Percentiles rank a stretch among this genome's conserved stretches.
These are phyloP conservation scores for Rhadina sibilatrix DNA, from an alignment of 2,113 vertebrate genomes.

Conservation along the genomic window DNA sequence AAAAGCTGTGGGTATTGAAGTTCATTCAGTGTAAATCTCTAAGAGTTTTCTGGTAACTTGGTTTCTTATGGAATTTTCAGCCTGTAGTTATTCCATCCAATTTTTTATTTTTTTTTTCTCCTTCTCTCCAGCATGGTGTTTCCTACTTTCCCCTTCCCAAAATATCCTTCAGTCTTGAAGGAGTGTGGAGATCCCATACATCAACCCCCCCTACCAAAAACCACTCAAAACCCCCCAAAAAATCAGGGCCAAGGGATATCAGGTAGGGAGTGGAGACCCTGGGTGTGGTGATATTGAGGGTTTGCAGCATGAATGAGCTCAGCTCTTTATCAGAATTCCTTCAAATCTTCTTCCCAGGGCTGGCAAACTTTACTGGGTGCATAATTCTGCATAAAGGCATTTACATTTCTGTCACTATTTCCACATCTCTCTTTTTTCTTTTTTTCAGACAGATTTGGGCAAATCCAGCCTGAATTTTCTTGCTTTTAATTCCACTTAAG, in stretches of 20 bases:
- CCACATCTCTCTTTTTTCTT: not conserved
- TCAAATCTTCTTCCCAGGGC: not conserved
- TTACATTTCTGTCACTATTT: not conserved
- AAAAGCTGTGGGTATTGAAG: not conserved
- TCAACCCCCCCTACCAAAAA: not conserved
- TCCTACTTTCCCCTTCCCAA: not conserved
- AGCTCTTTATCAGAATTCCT: not conserved
- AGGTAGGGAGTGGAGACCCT: not conserved
- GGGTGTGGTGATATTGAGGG: not conserved
- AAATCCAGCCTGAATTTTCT: not conserved
- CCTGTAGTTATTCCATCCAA: not conserved
- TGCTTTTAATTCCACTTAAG: not conserved
- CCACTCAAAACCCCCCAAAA: not conserved
- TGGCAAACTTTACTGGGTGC: not conserved
- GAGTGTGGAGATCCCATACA: rapidly evolving
- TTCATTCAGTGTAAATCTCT: not conserved
- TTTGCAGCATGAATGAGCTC: not conserved
- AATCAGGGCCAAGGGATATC: not conserved
- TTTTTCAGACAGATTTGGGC: not conserved
- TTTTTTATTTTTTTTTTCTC: not conserved
- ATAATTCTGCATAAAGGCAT: not conserved
- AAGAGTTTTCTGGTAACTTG: rapidly evolving
- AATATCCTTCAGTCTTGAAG: not conserved
- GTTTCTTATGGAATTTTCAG: not conserved
- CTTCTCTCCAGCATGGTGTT: not conserved